These are phyloP conservation scores for Orchestes rusci DNA, from an alignment of 2,888 invertebrate species.

Conservation along the genomic window DNA sequence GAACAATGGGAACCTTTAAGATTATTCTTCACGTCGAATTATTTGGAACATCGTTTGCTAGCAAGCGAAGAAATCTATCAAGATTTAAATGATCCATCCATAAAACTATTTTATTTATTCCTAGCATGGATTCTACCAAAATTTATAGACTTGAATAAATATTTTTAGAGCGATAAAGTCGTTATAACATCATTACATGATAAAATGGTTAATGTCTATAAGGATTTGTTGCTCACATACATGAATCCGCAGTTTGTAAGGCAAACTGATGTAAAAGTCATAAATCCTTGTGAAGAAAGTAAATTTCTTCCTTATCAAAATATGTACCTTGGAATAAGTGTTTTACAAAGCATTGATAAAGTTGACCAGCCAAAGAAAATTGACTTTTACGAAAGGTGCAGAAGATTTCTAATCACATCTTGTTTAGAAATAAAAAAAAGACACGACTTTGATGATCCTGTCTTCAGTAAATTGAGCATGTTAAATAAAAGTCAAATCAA, in stretches of 20 bases:
- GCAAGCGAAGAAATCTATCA: conserved; percentile 1
- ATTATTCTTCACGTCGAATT: conserved; percentile 4
- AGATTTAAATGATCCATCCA: neutral
- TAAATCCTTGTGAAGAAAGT: neutral
- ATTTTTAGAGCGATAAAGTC: conserved; percentile 7
- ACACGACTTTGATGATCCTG: conserved; percentile 5
- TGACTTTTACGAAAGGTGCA: conserved; percentile 2
- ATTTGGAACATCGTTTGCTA: conserved; percentile 6
- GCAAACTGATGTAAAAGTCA: neutral
- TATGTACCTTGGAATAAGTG: conserved; percentile 6
- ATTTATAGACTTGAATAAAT: conserved; percentile 3
- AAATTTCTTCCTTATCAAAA: conserved; percentile 2
- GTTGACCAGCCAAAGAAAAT: neutral
- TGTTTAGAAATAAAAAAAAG: conserved; percentile 3
- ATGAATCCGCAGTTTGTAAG: conserved; percentile 6
- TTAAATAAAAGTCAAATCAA: neutral
- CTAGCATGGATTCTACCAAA: conserved; percentile 3
- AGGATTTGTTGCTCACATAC: neutral
- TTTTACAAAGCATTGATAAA: neutral
- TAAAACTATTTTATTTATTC: conserved; percentile 3
- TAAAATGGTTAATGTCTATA: neutral
- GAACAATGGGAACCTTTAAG: conserved; percentile 9
- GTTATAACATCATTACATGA: conserved; percentile 1
- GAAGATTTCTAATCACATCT: conserved; percentile 1
- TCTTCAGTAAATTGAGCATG: neutral